phyloP scores from a whole-genome alignment of 2,113 vertebrate species.

The Microcebus ravelobensis region DNA sequence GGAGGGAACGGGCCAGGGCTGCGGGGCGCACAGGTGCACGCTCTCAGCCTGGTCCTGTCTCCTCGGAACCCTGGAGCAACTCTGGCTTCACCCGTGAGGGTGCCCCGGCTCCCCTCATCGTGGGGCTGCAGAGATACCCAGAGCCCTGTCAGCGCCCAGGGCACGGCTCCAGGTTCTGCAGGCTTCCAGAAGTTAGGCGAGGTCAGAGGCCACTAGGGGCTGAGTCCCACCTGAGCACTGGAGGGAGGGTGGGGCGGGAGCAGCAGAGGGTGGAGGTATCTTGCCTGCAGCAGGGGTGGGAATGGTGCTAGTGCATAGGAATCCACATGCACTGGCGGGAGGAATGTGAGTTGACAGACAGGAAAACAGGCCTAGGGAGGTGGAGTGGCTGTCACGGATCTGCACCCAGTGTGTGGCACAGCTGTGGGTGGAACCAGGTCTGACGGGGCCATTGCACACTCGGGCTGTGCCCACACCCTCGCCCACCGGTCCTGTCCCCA shows the following conservation, averaged over 20 bases:
- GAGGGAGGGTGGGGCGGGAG: not conserved
- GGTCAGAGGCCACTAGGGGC: not conserved
- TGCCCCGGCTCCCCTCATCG: not conserved
- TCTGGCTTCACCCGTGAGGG: not conserved
- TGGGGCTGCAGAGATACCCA: no score
- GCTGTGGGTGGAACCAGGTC: no score
- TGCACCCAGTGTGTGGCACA: rapidly evolving
- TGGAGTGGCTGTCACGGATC: rapidly evolving
- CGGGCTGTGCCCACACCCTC: not conserved
- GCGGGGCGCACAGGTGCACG: not conserved
- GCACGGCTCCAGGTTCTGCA: no score
- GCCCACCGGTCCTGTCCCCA: rapidly evolving
- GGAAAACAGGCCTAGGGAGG: not conserved
- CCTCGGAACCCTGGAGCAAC: not conserved
- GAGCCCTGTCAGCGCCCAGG: not conserved
- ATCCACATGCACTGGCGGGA: not conserved
- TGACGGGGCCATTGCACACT: rapidly evolving
- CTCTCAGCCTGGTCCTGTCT: rapidly evolving
- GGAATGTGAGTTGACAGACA: no score
- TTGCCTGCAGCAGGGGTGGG: not conserved
- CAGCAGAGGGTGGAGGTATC: not conserved
- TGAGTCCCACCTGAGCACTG: not conserved
- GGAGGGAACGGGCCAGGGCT: not conserved
- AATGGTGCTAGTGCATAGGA: not conserved
- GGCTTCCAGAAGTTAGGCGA: not conserved